These are phyloP conservation scores for Gallinago jamesoni DNA, from an alignment of 2,113 vertebrate genomes.

Conservation along the genomic window DNA sequence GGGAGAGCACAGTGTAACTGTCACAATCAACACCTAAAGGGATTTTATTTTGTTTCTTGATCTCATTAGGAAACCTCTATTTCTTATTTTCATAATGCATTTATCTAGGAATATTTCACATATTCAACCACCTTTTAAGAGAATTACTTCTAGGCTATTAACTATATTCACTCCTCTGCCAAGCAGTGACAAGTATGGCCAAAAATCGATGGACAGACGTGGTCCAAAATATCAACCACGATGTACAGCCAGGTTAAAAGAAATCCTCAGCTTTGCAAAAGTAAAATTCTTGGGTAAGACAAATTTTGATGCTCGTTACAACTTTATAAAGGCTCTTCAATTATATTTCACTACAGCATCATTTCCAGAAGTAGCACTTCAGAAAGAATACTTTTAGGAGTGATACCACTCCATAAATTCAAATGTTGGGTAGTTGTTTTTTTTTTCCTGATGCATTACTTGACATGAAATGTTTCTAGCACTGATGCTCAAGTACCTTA, in stretches of 20 bases:
- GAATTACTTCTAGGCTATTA: neutral
- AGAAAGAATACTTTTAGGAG: neutral
- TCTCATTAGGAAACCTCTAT: no score
- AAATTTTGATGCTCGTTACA: neutral
- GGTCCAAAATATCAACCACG: neutral
- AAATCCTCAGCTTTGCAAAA: neutral
- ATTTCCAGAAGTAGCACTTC: conserved; percentile 13
- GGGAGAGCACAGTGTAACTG: neutral
- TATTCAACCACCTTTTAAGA: neutral
- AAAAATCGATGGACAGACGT: neutral
- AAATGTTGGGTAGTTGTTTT: rapidly evolving
- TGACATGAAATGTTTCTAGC: neutral
- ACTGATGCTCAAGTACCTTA: neutral
- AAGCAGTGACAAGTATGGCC: neutral
- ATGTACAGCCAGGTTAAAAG: neutral
- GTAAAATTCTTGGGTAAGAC: neutral
- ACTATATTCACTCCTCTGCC: neutral
- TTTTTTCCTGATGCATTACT: neutral
- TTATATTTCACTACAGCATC: neutral
- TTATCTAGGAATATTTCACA: neutral
- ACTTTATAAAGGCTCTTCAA: neutral
- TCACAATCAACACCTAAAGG: neutral
- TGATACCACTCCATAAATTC: neutral
- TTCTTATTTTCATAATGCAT: no score
- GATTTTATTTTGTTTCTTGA: neutral